phyloP scores from a whole-genome alignment of 2,797 vertebrate genomes.

The Gambusia yucatana region DNA sequence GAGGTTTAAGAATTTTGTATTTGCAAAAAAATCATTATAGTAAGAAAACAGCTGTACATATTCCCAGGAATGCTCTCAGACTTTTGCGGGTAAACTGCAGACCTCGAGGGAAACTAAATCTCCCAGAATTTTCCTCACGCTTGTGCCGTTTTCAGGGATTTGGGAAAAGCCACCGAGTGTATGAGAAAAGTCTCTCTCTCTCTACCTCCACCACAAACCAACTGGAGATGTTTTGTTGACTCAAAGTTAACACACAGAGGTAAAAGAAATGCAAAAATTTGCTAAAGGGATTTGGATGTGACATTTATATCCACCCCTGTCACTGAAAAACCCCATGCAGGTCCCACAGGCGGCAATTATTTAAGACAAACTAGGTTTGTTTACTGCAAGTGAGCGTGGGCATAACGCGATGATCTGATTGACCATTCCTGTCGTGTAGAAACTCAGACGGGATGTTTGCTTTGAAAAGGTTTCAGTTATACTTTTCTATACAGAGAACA shows the following conservation, averaged over 20 bases:
- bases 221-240: slow-evolving; percentile 60
- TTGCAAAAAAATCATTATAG: slow-evolving; percentile 14
- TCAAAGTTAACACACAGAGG: slow-evolving; percentile 31
- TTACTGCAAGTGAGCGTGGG: background rate
- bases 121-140: slow-evolving; percentile 63
- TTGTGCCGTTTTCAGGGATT: slow-evolving; percentile 70
- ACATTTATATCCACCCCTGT: slow-evolving; percentile 16
- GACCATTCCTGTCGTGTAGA: background rate
- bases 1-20: slow-evolving; percentile 13
- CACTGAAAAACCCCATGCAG: slow-evolving; percentile 20
- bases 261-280: slow-evolving; percentile 7
- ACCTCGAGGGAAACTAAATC: slow-evolving; percentile 64
- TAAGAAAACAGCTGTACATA: slow-evolving; percentile 29
- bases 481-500: background rate
- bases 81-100: slow-evolving; percentile 34
- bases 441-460: background rate
- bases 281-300: slow-evolving; percentile 10
- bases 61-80: slow-evolving; percentile 51
- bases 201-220: slow-evolving; percentile 46
- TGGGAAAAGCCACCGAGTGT: slow-evolving; percentile 64
- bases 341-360: slow-evolving; percentile 4
- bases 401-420: background rate
- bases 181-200: slow-evolving; percentile 54
- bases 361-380: background rate
- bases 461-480: background rate